phyloP scores from a whole-genome alignment of 1,140 invertebrate species.

The Paralvinella palmiformis region DNA sequence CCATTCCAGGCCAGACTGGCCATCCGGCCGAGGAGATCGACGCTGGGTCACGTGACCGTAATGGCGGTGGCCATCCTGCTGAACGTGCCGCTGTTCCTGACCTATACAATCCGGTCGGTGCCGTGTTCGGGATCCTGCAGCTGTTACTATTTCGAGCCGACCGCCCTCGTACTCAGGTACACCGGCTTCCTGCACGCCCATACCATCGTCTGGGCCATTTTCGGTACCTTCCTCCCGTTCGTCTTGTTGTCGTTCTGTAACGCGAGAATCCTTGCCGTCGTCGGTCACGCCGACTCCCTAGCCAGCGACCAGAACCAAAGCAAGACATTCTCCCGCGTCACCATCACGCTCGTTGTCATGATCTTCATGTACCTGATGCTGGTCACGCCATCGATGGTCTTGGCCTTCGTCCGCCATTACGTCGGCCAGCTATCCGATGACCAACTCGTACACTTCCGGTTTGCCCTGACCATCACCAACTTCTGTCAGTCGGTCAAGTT shows the following conservation, averaged over 20 bases:
- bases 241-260: constrained; percentile 17
- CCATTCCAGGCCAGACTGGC: constrained; percentile 14
- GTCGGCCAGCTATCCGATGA: not conserved
- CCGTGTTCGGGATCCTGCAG: not conserved
- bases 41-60: not conserved
- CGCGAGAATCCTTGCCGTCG: constrained; percentile 9
- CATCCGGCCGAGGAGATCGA: not conserved
- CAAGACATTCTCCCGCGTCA: not conserved
- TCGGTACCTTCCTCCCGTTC: constrained; percentile 13
- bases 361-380: constrained; percentile 14
- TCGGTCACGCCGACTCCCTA: not conserved
- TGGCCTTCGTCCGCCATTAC: constrained; percentile 7
- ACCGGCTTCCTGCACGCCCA: not conserved
- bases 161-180: not conserved
- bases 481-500: constrained; percentile 17
- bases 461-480: constrained; percentile 18
- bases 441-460: not conserved
- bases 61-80: constrained; percentile 7
- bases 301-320: not conserved
- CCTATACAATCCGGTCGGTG: not conserved
- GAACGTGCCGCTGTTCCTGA: constrained; percentile 13
- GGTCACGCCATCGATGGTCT: constrained; percentile 19
- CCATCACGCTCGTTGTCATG: constrained; percentile 11
- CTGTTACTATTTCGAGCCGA: not conserved
- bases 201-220: constrained; percentile 2